These are phyloP conservation scores for Noctuana brunneofusca DNA, from an alignment of 2,888 invertebrate species.

Conservation along the genomic window DNA sequence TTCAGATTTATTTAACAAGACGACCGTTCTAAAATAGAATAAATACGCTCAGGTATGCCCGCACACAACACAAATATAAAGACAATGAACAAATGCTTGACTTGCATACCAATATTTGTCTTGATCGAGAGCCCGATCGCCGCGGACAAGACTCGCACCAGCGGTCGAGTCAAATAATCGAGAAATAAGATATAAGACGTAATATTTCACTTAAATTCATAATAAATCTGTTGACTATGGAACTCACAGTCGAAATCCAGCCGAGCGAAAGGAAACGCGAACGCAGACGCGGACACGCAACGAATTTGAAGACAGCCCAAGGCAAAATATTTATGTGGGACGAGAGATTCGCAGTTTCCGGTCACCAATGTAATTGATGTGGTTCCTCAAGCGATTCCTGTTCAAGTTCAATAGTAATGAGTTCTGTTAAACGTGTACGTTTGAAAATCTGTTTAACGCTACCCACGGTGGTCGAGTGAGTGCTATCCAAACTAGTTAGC, in stretches of 20 bases:
- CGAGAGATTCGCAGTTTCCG: slow-evolving; percentile 34
- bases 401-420: slow-evolving; percentile 17
- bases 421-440: slow-evolving; percentile 1
- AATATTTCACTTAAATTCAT: slow-evolving; percentile 24
- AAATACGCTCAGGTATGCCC: slow-evolving; percentile 29
- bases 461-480: not conserved
- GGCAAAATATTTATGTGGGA: slow-evolving; percentile 29
- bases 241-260: slow-evolving; percentile 24
- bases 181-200: slow-evolving; percentile 24
- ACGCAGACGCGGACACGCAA: slow-evolving; percentile 23
- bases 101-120: slow-evolving; percentile 32
- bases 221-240: slow-evolving; percentile 27
- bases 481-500: not conserved
- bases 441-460: not conserved
- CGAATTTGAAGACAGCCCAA: slow-evolving; percentile 29
- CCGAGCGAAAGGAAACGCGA: slow-evolving; percentile 32
- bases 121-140: slow-evolving; percentile 17
- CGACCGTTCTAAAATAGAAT: slow-evolving; percentile 30
- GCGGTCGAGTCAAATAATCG: slow-evolving; percentile 22
- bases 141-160: slow-evolving; percentile 19
- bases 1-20: slow-evolving; percentile 30
- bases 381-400: slow-evolving; percentile 25
- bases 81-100: slow-evolving; percentile 31
- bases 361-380: slow-evolving; percentile 31
- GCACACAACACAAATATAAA: slow-evolving; percentile 30